Conservation (phyloP, 2,888 invertebrate species). For the Amblyteles armatorius region DNA sequence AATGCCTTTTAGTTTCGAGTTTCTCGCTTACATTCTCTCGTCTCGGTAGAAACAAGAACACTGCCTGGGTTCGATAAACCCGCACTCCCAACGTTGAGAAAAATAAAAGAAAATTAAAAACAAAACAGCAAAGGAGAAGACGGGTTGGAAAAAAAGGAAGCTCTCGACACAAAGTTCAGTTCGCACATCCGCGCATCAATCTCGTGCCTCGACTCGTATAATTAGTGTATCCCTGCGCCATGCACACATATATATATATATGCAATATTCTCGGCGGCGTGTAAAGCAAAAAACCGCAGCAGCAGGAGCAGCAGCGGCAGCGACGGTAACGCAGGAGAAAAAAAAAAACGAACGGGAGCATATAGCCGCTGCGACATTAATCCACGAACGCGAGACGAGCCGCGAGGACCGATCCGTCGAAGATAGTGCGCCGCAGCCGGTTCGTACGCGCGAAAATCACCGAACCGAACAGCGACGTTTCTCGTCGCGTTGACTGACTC, state of each 20-base stretch:
- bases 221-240: slow-evolving; percentile 56
- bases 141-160: slow-evolving; percentile 26
- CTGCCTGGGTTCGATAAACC: slow-evolving; percentile 49
- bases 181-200: slow-evolving; percentile 66
- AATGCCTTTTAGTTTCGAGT: slow-evolving; percentile 66
- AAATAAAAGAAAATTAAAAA: slow-evolving; percentile 25
- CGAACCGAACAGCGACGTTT: slow-evolving; percentile 57
- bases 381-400: slow-evolving; percentile 60
- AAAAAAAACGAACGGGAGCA: slow-evolving; percentile 24
- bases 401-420: slow-evolving; percentile 47
- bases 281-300: slow-evolving; percentile 64
- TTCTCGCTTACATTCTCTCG: slow-evolving; percentile 37
- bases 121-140: slow-evolving; percentile 15
- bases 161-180: slow-evolving; percentile 53
- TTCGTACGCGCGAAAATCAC: slow-evolving; percentile 58
- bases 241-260: slow-evolving; percentile 8
- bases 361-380: slow-evolving; percentile 69
- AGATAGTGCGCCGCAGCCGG: slow-evolving; percentile 56
- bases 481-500: slow-evolving; percentile 52
- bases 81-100: slow-evolving; percentile 14
- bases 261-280: slow-evolving; percentile 15
- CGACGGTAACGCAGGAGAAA: slow-evolving; percentile 25
- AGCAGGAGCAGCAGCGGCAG: slow-evolving; percentile 30
- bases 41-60: slow-evolving; percentile 20
- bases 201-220: slow-evolving; percentile 64